phyloP scores from a whole-genome alignment of 2,797 vertebrate genomes.

The Scolopax bukidnonensis region DNA sequence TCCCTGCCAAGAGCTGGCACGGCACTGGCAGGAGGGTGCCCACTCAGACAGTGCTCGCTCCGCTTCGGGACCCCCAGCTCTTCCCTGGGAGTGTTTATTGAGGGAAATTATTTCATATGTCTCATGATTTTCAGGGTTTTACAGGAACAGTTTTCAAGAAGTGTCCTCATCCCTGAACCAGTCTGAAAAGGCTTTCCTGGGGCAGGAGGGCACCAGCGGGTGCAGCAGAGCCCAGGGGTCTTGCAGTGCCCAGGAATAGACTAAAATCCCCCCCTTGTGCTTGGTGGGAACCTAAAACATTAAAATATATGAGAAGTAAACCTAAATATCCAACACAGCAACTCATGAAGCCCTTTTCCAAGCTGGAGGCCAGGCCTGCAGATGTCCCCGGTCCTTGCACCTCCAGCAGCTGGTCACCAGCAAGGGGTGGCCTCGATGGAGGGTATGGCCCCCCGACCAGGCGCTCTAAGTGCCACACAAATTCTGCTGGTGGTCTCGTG shows the following conservation, averaged over 20 bases:
- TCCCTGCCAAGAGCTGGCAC: not conserved
- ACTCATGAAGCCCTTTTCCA: not conserved
- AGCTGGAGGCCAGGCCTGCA: not conserved
- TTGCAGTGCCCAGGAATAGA: not conserved
- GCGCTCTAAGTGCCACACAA: fast-evolving
- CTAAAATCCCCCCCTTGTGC: not conserved
- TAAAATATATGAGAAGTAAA: not conserved
- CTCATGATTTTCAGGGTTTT: not conserved
- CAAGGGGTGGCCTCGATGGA: fast-evolving
- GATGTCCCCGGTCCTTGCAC: not conserved
- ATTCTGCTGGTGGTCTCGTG: not conserved
- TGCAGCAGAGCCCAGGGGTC: not conserved
- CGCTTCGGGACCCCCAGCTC: not conserved
- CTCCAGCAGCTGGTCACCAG: fast-evolving
- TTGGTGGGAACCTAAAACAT: not conserved
- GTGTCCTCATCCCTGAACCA: not conserved
- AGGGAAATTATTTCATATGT: not conserved
- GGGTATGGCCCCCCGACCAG: fast-evolving
- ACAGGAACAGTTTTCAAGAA: not conserved
- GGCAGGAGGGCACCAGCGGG: too few species aligned
- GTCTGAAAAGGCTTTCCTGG: not conserved
- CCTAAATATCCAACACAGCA: not conserved
- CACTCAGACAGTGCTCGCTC: not conserved
- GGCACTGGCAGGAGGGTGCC: not conserved
- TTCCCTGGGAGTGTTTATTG: not conserved